phyloP scores from a whole-genome alignment of 2,113 vertebrate genomes.

The Butorides virescens region DNA sequence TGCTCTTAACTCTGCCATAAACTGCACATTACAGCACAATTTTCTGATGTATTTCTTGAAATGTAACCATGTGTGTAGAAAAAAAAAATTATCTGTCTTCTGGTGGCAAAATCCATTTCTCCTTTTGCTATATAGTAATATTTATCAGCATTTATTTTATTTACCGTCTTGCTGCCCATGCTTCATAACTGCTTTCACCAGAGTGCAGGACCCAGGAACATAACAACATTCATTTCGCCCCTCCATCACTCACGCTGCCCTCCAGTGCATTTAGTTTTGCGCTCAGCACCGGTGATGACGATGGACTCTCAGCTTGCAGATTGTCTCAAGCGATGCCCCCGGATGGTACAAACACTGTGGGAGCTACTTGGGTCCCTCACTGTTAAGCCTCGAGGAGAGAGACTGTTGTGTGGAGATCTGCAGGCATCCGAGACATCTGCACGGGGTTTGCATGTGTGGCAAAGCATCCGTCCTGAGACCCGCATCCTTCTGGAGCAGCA shows the following conservation, averaged over 20 bases:
- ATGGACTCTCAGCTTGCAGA: not conserved
- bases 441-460: not conserved
- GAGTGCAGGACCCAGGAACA: not conserved
- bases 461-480: not conserved
- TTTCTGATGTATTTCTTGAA: slow-evolving; percentile 3
- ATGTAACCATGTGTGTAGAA: not conserved
- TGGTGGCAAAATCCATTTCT: slow-evolving; percentile 33
- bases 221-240: not conserved
- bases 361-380: not conserved
- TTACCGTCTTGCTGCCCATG: not conserved
- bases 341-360: not conserved
- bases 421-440: not conserved
- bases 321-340: not conserved
- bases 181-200: not conserved
- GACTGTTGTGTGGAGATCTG: not conserved
- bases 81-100: not conserved
- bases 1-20: not conserved
- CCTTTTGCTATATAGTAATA: not conserved
- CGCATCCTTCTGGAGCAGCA: not conserved
- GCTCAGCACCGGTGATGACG: not conserved
- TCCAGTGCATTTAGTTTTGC: not conserved
- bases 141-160: not conserved
- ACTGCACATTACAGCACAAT: not conserved
- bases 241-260: not conserved
- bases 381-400: not conserved